Evolutionary conservation across 1,140 invertebrate species (phyloP), one percentile per base, ranked within the genome.

Genomic region (Sminthurinus signatus): DNA sequence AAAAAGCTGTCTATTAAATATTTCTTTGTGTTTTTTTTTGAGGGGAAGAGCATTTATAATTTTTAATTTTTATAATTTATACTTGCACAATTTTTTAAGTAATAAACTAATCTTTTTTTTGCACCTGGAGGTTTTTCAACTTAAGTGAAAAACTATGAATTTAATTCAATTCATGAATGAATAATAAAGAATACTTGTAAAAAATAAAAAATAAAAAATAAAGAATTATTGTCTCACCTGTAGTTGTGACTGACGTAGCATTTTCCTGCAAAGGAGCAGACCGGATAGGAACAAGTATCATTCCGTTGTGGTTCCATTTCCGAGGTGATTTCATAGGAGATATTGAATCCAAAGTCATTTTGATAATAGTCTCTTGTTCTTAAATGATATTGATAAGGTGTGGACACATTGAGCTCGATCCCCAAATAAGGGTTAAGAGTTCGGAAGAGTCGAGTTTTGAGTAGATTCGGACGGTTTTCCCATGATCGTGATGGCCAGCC

Each of bases 301-400:
- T 1, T 78, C 67, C 67, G 82, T 81, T 21, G 80, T 78, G 14
- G 78, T 73, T 36, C 74, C 74, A 64, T 78, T 74, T 72, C 69
- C 1, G 76, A 75, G 21, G 66, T 68, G 27, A 93, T 85, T 73
- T 91, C 88, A 75, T 93, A 94, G 3, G 91, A 94, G 67, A 94
- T 86, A 76, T 96, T 96, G 78, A 96, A 93, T 8, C 91, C 92
- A 74, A 87, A 93, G 2, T 92, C 89, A 66, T 91, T 85, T 23
- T 93, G 79, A 12, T 94, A 79, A 55, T 86, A 83, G 69, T 90
- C 84, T 43, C 91, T 76, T 0, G 89, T 89, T 1, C 92, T 78
- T 42, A 94, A 78, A 75, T 94, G 89, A 42, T 88, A 86, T 4
- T 90, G 89, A 70, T 89, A 87, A 56, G 89, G 78, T 23, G 85